A percentile compares a stretch with the other conserved stretches of the same genome.
phyloP scores from a whole-genome alignment of 2,113 vertebrate species.

The Urocynchramus pylzowi region DNA sequence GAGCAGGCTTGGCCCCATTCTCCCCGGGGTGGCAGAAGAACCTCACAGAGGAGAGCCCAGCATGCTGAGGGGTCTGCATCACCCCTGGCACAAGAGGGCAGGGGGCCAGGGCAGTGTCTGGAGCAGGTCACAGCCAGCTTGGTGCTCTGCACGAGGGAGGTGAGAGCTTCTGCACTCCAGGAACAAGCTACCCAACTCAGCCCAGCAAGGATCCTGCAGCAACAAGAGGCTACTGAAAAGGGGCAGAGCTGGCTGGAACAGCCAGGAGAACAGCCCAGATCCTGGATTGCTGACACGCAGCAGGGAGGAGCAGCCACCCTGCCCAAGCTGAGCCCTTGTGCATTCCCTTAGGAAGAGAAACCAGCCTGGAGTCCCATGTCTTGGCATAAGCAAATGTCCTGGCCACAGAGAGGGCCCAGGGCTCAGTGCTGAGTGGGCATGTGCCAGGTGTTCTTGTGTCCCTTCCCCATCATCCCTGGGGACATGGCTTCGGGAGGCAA shows the following conservation, averaged over 20 bases:
- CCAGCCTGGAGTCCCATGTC: background rate
- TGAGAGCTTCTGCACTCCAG: accelerated
- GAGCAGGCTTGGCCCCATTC: accelerated
- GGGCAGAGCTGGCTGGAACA: background rate
- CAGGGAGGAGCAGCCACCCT: background rate
- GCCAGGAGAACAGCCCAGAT: background rate
- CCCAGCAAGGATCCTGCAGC: background rate
- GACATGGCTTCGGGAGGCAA: background rate
- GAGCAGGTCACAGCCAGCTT: background rate
- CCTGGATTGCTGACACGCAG: background rate
- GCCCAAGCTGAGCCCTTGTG: accelerated
- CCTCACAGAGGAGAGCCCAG: background rate
- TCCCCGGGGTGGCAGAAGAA: background rate
- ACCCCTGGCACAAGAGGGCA: background rate
- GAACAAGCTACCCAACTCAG: background rate
- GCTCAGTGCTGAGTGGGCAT: accelerated
- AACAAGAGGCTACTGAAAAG: background rate
- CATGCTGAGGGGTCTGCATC: accelerated
- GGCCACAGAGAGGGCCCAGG: accelerated
- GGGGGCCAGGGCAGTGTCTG: background rate
- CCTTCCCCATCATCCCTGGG: background rate
- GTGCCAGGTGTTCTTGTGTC: accelerated
- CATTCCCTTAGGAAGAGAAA: background rate
- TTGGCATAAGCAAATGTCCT: background rate
- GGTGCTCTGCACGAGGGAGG: background rate